Evolutionary conservation across 2,113 vertebrate species (phyloP).

Genomic region (Lota lota): DNA sequence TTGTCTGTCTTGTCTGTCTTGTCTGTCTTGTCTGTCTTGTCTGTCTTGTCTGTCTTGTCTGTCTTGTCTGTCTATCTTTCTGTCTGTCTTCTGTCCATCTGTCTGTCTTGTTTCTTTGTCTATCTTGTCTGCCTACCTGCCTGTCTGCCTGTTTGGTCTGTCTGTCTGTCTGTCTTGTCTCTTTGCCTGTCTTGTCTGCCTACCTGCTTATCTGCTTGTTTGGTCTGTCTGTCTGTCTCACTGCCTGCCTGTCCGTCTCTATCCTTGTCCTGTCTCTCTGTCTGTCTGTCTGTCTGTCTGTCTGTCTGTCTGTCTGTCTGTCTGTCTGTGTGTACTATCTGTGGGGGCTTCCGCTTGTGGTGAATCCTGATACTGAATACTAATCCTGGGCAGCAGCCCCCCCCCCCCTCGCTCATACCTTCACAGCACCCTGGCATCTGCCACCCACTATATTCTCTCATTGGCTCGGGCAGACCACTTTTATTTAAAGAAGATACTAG

Average conservation of each 20-base stretch:
- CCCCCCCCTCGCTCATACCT: too few species aligned
- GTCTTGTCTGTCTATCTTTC: conserved; percentile 5
- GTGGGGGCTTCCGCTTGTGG: not conserved
- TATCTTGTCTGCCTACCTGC: too few species aligned
- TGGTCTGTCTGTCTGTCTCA: not conserved
- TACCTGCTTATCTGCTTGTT: not conserved
- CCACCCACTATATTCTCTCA: too few species aligned
- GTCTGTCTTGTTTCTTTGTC: not conserved
- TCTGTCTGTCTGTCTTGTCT: too few species aligned
- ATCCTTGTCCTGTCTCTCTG: not conserved
- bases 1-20: not conserved
- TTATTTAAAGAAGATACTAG: too few species aligned
- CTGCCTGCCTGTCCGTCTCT: too few species aligned
- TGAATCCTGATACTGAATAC: not conserved
- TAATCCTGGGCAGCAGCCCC: not conserved
- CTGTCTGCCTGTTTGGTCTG: too few species aligned
- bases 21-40: not conserved
- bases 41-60: not conserved
- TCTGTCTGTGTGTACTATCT: not conserved
- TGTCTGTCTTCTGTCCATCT: not conserved
- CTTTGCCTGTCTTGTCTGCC: not conserved
- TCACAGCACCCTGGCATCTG: too few species aligned
- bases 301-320: not conserved
- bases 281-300: not conserved
- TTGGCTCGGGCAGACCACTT: too few species aligned